Base-by-base conservation (phyloP, 2,113 vertebrate species). In the Psilopsiagon aurifrons region DNA sequence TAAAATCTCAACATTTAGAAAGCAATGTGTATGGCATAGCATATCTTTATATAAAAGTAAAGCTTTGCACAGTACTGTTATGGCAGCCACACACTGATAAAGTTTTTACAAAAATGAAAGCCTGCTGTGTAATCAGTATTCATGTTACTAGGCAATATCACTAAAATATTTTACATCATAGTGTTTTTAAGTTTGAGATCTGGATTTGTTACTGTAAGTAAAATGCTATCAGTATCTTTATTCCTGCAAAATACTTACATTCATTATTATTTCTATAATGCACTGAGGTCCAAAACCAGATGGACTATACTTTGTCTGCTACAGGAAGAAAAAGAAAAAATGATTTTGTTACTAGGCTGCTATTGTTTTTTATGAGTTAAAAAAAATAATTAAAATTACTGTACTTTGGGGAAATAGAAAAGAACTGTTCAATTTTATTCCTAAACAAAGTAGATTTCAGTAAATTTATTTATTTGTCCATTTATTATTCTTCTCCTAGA, bases 401-500 rank as follows among this genome's bases (percentile, higher is more conserved):
- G 7, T 86, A 25, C 1, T 78, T 80, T 68, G 17, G 29, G 27
- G 24, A 67, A 71, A 23, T 79, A 23, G 35, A 44, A 71, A 64
- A 17, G 4, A 1, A 60, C 8, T 0, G 19, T 59, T 83, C 69
- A 52, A 49, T 90, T 93, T 84, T 86, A 70, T 91, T 71, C 67
- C 73, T 74, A 83, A 75, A 54, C 54, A 51, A 86, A 78, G 35
- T 35, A 77, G 4, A 52, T 83, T 68, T 90, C 83, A 46, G 47
- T 49, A 33, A 78, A 64, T 17, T 59, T 59, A 59, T 59, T n/a
- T 59, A 37, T 33, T 13, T 35, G 1, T 17, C 1, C 33, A 3
- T 28, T 51, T 68, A 43, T 79, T 54, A 92, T 86, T 46, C 82
- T 33, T 74, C 27, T 13, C 1, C 76, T 87, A 99, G 99, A 99